Conservation (phyloP, 2,113 vertebrate species). For the Coracopsis vasa region DNA sequence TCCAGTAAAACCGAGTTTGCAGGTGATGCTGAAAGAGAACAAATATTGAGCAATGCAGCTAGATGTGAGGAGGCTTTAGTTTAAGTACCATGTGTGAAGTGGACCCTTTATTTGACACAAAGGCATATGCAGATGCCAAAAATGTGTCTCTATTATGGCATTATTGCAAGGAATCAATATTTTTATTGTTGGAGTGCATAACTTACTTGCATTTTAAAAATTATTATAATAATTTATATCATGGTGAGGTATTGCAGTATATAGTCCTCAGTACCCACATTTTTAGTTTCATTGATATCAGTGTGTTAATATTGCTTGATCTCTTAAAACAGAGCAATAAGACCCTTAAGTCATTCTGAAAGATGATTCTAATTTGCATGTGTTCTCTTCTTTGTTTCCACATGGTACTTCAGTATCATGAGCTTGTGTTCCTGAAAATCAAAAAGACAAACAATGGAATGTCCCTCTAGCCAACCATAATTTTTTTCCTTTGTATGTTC, state of each 20-base stretch:
- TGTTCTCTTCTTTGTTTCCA: neutral
- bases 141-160: neutral
- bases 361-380: neutral
- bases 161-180: neutral
- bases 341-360: neutral
- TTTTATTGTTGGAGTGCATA: neutral
- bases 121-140: neutral
- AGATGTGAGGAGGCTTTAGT: neutral
- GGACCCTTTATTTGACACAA: neutral
- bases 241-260: neutral
- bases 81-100: neutral
- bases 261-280: neutral
- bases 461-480: neutral
- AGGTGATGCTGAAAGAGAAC: neutral
- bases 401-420: neutral
- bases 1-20: neutral
- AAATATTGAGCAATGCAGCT: neutral
- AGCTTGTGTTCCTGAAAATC: neutral
- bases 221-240: neutral
- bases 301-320: neutral
- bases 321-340: neutral
- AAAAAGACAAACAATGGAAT: neutral
- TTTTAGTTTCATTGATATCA: neutral
- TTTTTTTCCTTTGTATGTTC: neutral
- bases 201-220: neutral